Conservation (phyloP, 2,888 invertebrate genomes). For the Leptarthrus brevirostris region DNA sequence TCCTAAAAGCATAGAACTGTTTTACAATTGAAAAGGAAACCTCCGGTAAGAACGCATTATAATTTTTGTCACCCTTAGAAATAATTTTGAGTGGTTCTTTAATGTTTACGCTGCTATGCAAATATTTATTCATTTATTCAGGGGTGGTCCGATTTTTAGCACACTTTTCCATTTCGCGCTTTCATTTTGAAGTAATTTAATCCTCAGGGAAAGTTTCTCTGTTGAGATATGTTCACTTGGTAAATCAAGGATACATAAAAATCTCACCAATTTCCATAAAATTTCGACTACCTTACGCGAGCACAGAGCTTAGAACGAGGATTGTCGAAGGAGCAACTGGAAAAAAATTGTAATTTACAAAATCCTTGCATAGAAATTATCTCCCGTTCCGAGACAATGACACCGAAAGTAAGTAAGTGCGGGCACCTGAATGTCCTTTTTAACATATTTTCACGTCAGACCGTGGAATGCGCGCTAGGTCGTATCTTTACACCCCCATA, state of each 20-base stretch:
- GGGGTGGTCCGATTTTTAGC: not conserved
- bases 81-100: not conserved
- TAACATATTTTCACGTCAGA: constrained; percentile 23
- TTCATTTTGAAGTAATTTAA: constrained; percentile 13
- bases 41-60: no score
- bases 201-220: not conserved
- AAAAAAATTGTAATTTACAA: constrained; percentile 31
- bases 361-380: constrained; percentile 25
- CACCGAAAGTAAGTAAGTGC: not conserved
- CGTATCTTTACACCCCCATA: not conserved
- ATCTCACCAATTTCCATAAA: constrained; percentile 41
- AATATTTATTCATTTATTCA: constrained; percentile 43
- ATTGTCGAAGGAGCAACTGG: not conserved
- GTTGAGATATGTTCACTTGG: constrained; percentile 16
- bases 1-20: no score
- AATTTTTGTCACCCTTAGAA: constrained; percentile 8
- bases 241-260: constrained; percentile 36
- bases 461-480: not conserved
- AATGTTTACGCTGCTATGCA: constrained; percentile 1
- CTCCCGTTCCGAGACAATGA: constrained; percentile 22
- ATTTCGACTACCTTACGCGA: not conserved
- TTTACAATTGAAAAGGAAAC: no score
- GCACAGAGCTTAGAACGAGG: not conserved
- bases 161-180: not conserved
- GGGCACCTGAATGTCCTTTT: constrained; percentile 23